These are phyloP conservation scores for Villa cingulata DNA, from an alignment of 2,888 invertebrate species.

Conservation along the genomic window DNA sequence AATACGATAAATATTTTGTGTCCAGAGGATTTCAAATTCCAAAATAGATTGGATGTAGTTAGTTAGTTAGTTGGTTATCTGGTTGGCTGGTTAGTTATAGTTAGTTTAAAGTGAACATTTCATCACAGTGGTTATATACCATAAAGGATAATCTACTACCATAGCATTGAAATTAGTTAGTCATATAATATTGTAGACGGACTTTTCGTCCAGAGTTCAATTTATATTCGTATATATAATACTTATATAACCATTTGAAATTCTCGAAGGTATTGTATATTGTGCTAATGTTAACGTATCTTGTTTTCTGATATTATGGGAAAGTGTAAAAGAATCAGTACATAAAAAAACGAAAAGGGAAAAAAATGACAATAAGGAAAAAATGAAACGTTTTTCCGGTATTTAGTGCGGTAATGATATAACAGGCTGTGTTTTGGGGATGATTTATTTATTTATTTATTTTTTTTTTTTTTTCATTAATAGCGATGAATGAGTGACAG, in stretches of 20 bases:
- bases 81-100: too few species aligned
- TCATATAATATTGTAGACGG: background rate
- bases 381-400: background rate
- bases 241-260: constrained; percentile 3
- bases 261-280: constrained; percentile 1
- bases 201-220: background rate
- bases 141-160: background rate
- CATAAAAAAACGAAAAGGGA: too few species aligned
- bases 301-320: background rate
- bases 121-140: background rate
- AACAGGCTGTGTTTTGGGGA: too few species aligned
- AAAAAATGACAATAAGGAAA: too few species aligned
- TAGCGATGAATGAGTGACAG: background rate
- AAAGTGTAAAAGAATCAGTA: background rate
- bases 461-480: too few species aligned
- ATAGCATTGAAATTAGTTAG: background rate
- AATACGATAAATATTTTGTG: background rate
- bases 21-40: background rate
- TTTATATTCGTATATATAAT: too few species aligned
- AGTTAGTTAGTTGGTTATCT: too few species aligned
- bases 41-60: background rate
- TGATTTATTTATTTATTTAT: too few species aligned
- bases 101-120: background rate
- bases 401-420: background rate
- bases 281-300: background rate